Conservation (phyloP, 2,797 vertebrate species). For the Antrozous pallidus region DNA sequence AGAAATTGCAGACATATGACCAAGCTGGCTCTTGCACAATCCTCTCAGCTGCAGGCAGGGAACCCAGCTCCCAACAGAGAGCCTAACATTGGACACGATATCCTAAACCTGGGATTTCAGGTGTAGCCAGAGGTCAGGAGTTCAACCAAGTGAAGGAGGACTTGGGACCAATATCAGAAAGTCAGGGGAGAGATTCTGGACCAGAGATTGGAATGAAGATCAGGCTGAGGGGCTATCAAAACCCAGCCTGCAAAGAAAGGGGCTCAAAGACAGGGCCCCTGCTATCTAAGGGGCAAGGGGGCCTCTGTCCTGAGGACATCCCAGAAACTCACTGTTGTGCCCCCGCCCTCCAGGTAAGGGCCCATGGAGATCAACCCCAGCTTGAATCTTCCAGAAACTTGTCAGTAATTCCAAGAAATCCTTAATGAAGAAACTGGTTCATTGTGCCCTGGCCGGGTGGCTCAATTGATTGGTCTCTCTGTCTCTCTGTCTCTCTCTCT, state of each 20-base stretch:
- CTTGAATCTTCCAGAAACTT: background rate
- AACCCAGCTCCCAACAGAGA: background rate
- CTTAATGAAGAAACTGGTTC: background rate
- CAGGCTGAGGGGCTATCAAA: background rate
- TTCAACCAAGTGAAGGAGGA: background rate
- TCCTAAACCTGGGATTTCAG: background rate
- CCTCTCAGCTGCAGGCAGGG: too few relatives aligned
- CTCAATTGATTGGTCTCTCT: background rate
- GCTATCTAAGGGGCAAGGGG: background rate
- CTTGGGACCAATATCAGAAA: background rate
- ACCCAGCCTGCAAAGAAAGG: background rate
- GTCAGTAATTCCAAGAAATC: too few relatives aligned
- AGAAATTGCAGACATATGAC: background rate
- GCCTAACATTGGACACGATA: background rate
- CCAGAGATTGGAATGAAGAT: background rate
- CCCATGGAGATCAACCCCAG: background rate
- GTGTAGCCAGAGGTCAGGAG: background rate
- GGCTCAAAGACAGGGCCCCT: background rate
- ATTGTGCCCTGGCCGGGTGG: background rate
- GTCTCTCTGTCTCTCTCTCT: too few relatives aligned
- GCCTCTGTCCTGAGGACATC: background rate
- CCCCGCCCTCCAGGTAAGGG: background rate
- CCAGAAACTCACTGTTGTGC: background rate
- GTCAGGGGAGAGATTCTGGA: background rate
- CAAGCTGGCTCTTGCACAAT: background rate